Percentiles rank a stretch among this genome's conserved stretches.
Evolutionary conservation across 2,888 invertebrate species (phyloP).

Genomic region (Epinotia ramella): DNA sequence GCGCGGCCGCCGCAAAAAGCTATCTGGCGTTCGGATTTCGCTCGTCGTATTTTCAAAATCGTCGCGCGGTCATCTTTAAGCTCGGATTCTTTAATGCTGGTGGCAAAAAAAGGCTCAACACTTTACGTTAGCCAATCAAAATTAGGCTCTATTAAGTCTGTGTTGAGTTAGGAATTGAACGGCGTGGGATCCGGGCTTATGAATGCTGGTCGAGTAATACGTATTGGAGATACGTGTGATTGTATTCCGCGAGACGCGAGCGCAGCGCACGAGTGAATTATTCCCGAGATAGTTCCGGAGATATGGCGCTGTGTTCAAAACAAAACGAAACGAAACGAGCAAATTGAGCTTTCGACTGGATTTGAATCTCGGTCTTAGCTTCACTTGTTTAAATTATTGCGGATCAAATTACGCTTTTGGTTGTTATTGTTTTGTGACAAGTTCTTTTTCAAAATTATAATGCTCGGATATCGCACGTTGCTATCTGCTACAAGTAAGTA

Average conservation of each 20-base stretch:
- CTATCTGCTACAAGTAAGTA: constrained; percentile 10
- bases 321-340: constrained; percentile 76
- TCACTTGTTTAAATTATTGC: constrained; percentile 45
- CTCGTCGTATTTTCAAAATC: constrained; percentile 83
- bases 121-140: constrained; percentile 25
- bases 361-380: constrained; percentile 59
- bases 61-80: constrained; percentile 71
- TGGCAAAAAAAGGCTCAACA: constrained; percentile 48
- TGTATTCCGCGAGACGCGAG: constrained; percentile 51
- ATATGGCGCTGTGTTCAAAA: constrained; percentile 72
- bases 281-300: constrained; percentile 77
- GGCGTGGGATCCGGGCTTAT: constrained; percentile 20
- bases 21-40: constrained; percentile 74
- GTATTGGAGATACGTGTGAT: constrained; percentile 49
- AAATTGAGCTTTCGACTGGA: constrained; percentile 72
- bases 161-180: constrained; percentile 25
- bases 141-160: constrained; percentile 40
- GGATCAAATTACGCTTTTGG: constrained; percentile 43
- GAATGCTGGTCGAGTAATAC: constrained; percentile 23
- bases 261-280: constrained; percentile 68
- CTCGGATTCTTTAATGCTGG: constrained; percentile 60
- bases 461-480: constrained; percentile 27
- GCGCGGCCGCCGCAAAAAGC: constrained; percentile 71
- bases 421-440: constrained; percentile 44
- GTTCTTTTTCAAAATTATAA: constrained; percentile 38